phyloP scores from a whole-genome alignment of 1,140 invertebrate genomes.

The Habropoda laboriosa region DNA sequence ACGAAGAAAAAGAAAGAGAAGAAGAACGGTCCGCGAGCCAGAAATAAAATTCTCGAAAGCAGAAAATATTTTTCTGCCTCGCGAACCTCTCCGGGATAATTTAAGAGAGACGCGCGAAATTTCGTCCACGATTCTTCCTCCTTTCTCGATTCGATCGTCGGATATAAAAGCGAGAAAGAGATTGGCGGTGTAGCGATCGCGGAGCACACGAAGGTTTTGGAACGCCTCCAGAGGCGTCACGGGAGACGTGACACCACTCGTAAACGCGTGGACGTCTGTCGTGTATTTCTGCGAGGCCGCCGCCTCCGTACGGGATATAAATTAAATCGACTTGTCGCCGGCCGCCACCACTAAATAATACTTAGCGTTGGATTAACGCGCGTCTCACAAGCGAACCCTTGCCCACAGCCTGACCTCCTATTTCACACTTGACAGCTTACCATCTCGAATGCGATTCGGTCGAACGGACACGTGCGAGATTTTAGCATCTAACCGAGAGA shows the following conservation, averaged over 20 bases:
- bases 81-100: not conserved
- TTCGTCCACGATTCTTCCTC: too few relatives aligned
- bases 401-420: slow-evolving; percentile 54
- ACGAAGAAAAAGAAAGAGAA: not conserved
- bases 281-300: slow-evolving; percentile 64
- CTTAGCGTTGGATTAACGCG: slow-evolving; percentile 68
- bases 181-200: too few relatives aligned
- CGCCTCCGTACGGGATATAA: slow-evolving; percentile 61
- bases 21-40: not conserved
- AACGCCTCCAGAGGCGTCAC: slow-evolving; percentile 63
- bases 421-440: slow-evolving; percentile 42
- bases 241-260: slow-evolving; percentile 44
- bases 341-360: slow-evolving; percentile 70
- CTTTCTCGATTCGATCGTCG: not conserved
- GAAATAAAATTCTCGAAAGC: slow-evolving; percentile 20
- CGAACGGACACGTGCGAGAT: not conserved
- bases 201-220: slow-evolving; percentile 59
- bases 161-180: slow-evolving; percentile 10
- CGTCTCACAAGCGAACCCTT: too few relatives aligned
- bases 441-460: slow-evolving; percentile 5
- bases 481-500: not conserved
- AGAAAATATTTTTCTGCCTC: too few relatives aligned
- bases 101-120: slow-evolving; percentile 1
- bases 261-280: slow-evolving; percentile 65
- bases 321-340: slow-evolving; percentile 73